phyloP scores from a whole-genome alignment of 2,888 invertebrate species.

The Coenonympha glycerion region DNA sequence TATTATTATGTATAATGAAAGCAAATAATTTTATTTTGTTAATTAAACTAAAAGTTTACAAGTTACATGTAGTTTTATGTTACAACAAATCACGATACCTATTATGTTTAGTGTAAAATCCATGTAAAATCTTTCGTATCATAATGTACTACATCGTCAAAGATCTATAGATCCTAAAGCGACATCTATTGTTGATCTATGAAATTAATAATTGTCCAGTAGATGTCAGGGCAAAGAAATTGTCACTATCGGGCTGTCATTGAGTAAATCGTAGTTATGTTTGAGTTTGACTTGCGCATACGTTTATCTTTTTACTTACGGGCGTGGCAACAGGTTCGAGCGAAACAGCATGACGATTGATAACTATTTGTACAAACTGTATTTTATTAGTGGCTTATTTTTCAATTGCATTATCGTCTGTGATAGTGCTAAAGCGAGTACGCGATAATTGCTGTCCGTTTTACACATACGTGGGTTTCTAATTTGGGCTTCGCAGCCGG shows the following conservation, averaged over 20 bases:
- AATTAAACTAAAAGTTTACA: no score
- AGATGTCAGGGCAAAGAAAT: constrained; percentile 28
- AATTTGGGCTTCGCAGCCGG: constrained; percentile 8
- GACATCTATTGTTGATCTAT: constrained; percentile 39
- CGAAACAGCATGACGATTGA: constrained; percentile 38
- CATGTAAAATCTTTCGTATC: no score
- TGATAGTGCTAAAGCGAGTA: constrained; percentile 1
- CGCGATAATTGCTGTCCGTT: neutral
- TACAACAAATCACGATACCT: no score
- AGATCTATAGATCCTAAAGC: constrained; percentile 32
- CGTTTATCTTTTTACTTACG: neutral
- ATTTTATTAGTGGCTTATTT: constrained; percentile 15
- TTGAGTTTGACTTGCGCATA: constrained; percentile 1
- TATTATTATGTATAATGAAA: no score
- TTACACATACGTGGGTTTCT: constrained; percentile 5
- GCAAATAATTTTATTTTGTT: no score
- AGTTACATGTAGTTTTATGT: no score
- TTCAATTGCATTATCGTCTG: constrained; percentile 13
- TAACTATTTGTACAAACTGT: constrained; percentile 15
- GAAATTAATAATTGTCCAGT: constrained; percentile 7
- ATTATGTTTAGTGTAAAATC: no score
- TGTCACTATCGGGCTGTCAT: constrained; percentile 16
- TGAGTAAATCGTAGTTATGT: constrained; percentile 13
- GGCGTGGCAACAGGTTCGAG: constrained; percentile 32
- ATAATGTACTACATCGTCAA: neutral